Evolutionary conservation across 1,140 invertebrate genomes (phyloP).

Genomic region (Leptinotarsa texana): DNA sequence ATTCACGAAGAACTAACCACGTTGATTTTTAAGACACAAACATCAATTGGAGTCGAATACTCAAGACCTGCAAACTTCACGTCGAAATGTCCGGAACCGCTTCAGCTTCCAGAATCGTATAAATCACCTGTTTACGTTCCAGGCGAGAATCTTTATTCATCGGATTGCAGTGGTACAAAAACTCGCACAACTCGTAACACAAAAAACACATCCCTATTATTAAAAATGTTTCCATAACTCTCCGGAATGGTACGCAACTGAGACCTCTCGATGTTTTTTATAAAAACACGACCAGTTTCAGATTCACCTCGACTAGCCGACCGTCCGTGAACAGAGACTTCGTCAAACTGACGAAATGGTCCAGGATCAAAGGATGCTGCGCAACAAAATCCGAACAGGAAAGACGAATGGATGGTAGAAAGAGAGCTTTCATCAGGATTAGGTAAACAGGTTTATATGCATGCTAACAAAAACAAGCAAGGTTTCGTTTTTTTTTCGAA

Average conservation of each 20-base stretch:
- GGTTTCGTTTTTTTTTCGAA: too few relatives aligned
- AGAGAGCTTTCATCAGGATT: not conserved
- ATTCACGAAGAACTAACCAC: not conserved
- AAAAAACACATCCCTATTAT: slow-evolving; percentile 61
- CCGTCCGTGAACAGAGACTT: not conserved
- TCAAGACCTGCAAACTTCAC: not conserved
- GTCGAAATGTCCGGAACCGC: slow-evolving; percentile 11
- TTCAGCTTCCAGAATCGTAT: slow-evolving; percentile 37
- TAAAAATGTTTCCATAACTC: slow-evolving; percentile 61
- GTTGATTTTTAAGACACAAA: slow-evolving; percentile 1
- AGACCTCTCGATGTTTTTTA: too few relatives aligned
- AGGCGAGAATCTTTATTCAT: slow-evolving; percentile 33
- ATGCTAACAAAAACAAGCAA: too few relatives aligned
- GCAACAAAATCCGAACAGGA: not conserved
- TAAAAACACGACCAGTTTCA: too few relatives aligned
- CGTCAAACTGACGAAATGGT: slow-evolving; percentile 32
- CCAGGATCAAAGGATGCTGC: slow-evolving; percentile 33
- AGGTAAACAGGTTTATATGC: not conserved
- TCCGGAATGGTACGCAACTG: not conserved
- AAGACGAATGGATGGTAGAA: slow-evolving; percentile 7
- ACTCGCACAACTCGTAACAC: slow-evolving; percentile 62
- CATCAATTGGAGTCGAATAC: not conserved
- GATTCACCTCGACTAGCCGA: not conserved
- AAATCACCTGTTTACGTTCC: slow-evolving; percentile 44
- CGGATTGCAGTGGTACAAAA: slow-evolving; percentile 50